phyloP scores from a whole-genome alignment of 2,888 invertebrate genomes.

The Rhagophthalmus giganteus region DNA sequence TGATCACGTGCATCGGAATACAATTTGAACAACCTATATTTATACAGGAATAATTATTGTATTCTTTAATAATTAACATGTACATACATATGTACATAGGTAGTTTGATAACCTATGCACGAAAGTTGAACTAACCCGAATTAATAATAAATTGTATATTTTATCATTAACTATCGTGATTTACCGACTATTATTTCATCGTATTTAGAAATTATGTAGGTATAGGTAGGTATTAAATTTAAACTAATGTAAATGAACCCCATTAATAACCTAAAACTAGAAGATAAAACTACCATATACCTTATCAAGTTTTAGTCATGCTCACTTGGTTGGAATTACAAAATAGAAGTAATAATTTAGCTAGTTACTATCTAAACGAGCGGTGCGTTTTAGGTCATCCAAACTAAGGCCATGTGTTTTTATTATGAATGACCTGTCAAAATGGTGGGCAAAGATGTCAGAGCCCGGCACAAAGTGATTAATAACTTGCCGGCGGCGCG shows the following conservation, averaged over 20 bases:
- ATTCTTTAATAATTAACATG: too few relatives aligned
- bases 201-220: background rate
- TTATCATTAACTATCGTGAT: too few relatives aligned
- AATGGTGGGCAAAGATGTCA: slow-evolving; percentile 52
- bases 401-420: slow-evolving; percentile 45
- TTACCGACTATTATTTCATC: too few relatives aligned
- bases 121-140: background rate
- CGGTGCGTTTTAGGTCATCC: slow-evolving; percentile 29
- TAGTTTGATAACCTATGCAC: too few relatives aligned
- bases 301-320: slow-evolving; percentile 12
- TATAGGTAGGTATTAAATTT: background rate
- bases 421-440: slow-evolving; percentile 52
- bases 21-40: too few relatives aligned
- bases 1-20: too few relatives aligned
- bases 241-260: background rate
- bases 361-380: slow-evolving; percentile 24
- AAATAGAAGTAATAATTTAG: slow-evolving; percentile 26
- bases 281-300: slow-evolving; percentile 4
- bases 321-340: slow-evolving; percentile 9
- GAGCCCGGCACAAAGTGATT: slow-evolving; percentile 47
- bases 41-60: too few relatives aligned
- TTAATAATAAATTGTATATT: too few relatives aligned
- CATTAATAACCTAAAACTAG: background rate
- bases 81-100: too few relatives aligned
- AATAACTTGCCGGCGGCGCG: slow-evolving; percentile 47